These are phyloP conservation scores for Rhyacophila brunnea DNA, from an alignment of 1,140 invertebrate genomes.

Conservation along the genomic window DNA sequence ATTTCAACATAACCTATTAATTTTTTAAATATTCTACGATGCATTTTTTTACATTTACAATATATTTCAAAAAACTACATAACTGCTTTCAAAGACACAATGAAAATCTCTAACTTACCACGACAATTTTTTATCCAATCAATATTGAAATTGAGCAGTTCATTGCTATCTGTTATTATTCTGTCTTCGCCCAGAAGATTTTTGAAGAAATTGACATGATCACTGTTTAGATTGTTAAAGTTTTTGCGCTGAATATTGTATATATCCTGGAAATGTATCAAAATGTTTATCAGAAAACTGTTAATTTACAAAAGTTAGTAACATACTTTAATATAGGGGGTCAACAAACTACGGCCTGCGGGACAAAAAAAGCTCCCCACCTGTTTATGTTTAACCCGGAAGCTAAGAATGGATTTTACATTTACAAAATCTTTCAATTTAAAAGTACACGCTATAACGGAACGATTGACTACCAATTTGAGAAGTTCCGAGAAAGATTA, in stretches of 20 bases:
- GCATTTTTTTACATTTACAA: background rate
- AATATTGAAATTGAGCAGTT: slow-evolving; percentile 81
- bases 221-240: slow-evolving; percentile 43
- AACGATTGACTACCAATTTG: too few species aligned
- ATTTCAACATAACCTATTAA: background rate
- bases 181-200: slow-evolving; percentile 66
- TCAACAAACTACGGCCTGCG: too few species aligned
- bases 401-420: too few species aligned
- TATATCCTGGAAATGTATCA: slow-evolving; percentile 21
- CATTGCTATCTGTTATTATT: slow-evolving; percentile 72
- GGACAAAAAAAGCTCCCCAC: too few species aligned
- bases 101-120: slow-evolving; percentile 61
- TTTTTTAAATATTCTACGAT: background rate
- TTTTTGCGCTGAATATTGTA: slow-evolving; percentile 52
- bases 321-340: too few species aligned
- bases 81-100: background rate
- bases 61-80: background rate
- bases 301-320: too few species aligned
- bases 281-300: background rate
- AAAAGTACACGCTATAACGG: too few species aligned
- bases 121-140: slow-evolving; percentile 90
- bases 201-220: slow-evolving; percentile 72
- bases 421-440: too few species aligned
- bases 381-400: too few species aligned
- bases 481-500: too few species aligned